Conservation (phyloP, 1,140 invertebrate species). For the Listronotus oregonensis region DNA sequence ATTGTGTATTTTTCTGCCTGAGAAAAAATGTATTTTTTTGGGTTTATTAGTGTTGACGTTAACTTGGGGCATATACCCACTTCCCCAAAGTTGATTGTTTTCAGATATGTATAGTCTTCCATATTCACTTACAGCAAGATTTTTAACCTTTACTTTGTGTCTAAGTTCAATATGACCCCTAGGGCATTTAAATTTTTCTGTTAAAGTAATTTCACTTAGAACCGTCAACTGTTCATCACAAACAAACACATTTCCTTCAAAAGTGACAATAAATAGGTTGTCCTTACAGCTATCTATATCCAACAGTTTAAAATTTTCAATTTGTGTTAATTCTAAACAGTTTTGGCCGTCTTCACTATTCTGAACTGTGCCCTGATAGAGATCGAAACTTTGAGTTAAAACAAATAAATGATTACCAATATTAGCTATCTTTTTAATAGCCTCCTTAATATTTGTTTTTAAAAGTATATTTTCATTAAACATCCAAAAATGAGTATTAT, state of each 20-base stretch:
- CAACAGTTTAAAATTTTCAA: slow-evolving; percentile 32
- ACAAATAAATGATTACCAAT: slow-evolving; percentile 48
- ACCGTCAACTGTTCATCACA: slow-evolving; percentile 60
- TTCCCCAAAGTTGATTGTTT: slow-evolving; percentile 74
- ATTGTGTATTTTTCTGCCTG: slow-evolving; percentile 66
- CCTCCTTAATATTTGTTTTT: slow-evolving; percentile 38
- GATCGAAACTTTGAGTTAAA: slow-evolving; percentile 41
- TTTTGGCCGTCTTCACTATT: slow-evolving; percentile 26
- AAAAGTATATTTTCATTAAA: slow-evolving; percentile 33
- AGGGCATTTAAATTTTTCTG: slow-evolving; percentile 67
- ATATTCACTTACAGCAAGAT: slow-evolving; percentile 65
- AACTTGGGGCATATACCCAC: slow-evolving; percentile 72
- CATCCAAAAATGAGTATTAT: slow-evolving; percentile 44
- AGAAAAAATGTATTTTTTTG: slow-evolving; percentile 70
- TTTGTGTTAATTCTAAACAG: slow-evolving; percentile 35
- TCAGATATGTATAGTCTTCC: slow-evolving; percentile 69
- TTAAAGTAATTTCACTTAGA: slow-evolving; percentile 65
- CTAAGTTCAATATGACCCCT: slow-evolving; percentile 68
- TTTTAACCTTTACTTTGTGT: slow-evolving; percentile 66
- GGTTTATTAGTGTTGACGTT: slow-evolving; percentile 65
- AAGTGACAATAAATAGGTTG: slow-evolving; percentile 66
- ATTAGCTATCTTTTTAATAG: slow-evolving; percentile 47
- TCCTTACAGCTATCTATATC: slow-evolving; percentile 67
- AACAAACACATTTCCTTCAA: slow-evolving; percentile 65
- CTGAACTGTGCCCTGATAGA: slow-evolving; percentile 48